Conservation (phyloP, 2,797 vertebrate genomes). For the Diplodus sargus region DNA sequence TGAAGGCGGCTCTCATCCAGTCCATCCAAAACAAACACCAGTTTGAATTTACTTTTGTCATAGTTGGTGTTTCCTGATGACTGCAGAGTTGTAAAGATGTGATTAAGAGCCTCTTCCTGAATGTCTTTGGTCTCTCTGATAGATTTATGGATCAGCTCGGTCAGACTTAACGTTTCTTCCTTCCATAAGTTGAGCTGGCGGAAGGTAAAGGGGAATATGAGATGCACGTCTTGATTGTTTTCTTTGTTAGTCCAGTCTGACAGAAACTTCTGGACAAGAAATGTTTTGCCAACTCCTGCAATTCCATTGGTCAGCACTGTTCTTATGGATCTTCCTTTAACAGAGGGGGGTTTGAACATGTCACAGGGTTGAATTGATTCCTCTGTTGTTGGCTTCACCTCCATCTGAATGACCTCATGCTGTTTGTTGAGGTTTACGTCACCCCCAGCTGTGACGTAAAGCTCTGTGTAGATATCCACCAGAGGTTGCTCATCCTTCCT, state of each 20-base stretch:
- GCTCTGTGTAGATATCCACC: constrained; percentile 39
- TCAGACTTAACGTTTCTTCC: neutral
- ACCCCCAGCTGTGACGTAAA: constrained; percentile 8
- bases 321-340: neutral
- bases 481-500: constrained; percentile 12
- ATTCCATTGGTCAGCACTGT: neutral
- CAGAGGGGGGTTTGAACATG: constrained; percentile 39
- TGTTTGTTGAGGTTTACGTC: neutral
- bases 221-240: neutral
- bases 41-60: constrained; percentile 27
- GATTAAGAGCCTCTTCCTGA: constrained; percentile 18
- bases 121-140: constrained; percentile 9
- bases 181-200: neutral
- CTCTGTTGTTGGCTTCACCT: constrained; percentile 18
- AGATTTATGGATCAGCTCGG: neutral
- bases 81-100: constrained; percentile 27
- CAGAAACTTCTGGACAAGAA: neutral
- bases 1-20: too few relatives aligned
- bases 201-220: neutral
- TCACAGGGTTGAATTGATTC: constrained; percentile 16
- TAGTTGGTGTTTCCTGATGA: constrained; percentile 24
- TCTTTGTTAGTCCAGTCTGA: neutral
- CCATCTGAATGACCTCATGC: neutral
- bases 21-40: too few relatives aligned
- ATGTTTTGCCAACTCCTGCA: neutral